Evolutionary conservation across 2,888 invertebrate species (phyloP), one percentile per base, ranked within the genome.

Genomic region (Esperia sulphurella): DNA sequence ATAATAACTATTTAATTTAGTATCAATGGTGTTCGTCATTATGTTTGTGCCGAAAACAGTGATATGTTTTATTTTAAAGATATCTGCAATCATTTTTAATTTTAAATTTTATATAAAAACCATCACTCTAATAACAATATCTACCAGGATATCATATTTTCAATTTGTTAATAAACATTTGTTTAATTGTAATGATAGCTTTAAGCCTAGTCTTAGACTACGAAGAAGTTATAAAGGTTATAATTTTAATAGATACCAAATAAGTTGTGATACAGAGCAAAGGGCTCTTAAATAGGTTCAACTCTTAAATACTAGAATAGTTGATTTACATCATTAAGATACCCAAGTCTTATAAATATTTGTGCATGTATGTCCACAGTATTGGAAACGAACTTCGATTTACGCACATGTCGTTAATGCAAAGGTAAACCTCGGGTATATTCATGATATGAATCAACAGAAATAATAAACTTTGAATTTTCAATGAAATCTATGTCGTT

Each of bases 61-160:
- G 66, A 63, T 65, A 68, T 58, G 65, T 43, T 50, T 63, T 65
- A 64, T 71, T 70, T 70, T 63, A 66, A 42, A 45, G 8, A 8
- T 28, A 66, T 75, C 68, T 73, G 79, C 70, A 69, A 63, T 71
- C 63, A 62, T 73, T 73, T 72, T 70, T 73, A 71, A 63, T 75
- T 78, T 67, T 74, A 74, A 74, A 58, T 72, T 76, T 83, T 84
- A 71, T 80, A 79, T 75, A 87, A 87, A 87, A 88, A 85, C 79
- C 85, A 84, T 82, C 84, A 79, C 78, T 83, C 85, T 88, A 89
- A 75, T 89, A 89, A 89, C 89, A 89, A 89, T 83, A 68, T 82
- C 88, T 89, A 88, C 88, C 75, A 71, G 85, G 77, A 83, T 87
- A 79, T 74, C 66, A 80, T 85, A 84, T 76, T 80, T n/a, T 76